Base-by-base conservation (phyloP, 2,113 vertebrate species). In the Triplophysa siluroides region DNA sequence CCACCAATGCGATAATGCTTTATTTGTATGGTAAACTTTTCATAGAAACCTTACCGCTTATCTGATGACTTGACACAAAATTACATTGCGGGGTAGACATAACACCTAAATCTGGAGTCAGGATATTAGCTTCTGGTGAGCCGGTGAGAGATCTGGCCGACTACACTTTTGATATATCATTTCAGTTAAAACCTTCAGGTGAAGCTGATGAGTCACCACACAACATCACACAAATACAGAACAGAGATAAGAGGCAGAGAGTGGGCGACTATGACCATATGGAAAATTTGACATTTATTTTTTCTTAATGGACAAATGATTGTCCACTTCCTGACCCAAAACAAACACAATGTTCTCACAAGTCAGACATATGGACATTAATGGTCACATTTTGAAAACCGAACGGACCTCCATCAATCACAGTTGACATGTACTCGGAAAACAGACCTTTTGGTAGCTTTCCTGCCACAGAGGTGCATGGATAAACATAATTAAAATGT, bases 1-100 rank as follows among this genome's bases (percentile, higher is more conserved):
- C 26, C 16, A 26, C n/a, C 5, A 7, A n/a, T 47, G 24, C 50
- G 50, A 73, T 75, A 83, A 78, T 45, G 18, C n/a, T 76, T 79
- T 76, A 68, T 79, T 76, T 52, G 68, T 45, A 76, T 80, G 75
- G 66, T 56, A 47, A 80, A 33, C 21, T 56, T 18, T 79, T 50
- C 54, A 64, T 56, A 60, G 69, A 80, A 41, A 56, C 75, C 73
- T 56, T 70, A 16, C 21, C 58, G 33, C 66, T 29, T 70, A 68
- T 79, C 45, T 76, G 78, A 83, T 76, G 58, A 83, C 78, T 70
- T 29, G 67, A 80, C 73, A 64, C 24, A 60, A 80, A 76, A 83
- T 77, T 77, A 77, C 61, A 68, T 79, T 78, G 52, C 43, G 52
- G 68, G 54, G 33, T 81, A 56, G 61, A 78, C 74, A 78, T 64